These are phyloP conservation scores for Ditula angustiorana DNA, from an alignment of 2,888 invertebrate species.

Conservation along the genomic window DNA sequence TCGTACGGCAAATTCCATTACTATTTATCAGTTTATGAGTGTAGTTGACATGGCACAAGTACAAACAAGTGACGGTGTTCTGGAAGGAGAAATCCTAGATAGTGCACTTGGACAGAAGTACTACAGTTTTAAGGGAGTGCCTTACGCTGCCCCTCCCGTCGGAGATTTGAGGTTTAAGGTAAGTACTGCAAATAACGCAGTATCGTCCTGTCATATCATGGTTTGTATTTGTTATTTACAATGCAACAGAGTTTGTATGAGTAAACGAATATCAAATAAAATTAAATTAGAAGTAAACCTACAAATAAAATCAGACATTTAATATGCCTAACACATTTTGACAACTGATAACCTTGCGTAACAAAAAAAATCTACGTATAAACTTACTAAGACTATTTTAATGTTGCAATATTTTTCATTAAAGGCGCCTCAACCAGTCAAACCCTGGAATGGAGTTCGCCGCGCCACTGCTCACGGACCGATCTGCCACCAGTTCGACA, in stretches of 20 bases:
- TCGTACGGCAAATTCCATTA: background rate
- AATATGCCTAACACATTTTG: too few relatives aligned
- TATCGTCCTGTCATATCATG: too few relatives aligned
- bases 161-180: slow-evolving; percentile 73
- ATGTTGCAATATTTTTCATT: slow-evolving; percentile 33
- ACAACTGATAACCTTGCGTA: background rate
- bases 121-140: slow-evolving; percentile 61
- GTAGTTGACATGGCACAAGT: slow-evolving; percentile 14
- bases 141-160: slow-evolving; percentile 72
- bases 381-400: background rate
- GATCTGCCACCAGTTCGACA: slow-evolving; percentile 50
- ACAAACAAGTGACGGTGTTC: slow-evolving; percentile 12
- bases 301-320: too few relatives aligned
- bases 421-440: slow-evolving; percentile 56
- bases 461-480: slow-evolving; percentile 54
- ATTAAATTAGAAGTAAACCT: too few relatives aligned
- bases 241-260: too few relatives aligned
- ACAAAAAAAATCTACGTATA: background rate
- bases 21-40: background rate
- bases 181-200: too few relatives aligned
- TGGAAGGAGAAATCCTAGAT: slow-evolving; percentile 34
- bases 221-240: too few relatives aligned
- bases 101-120: slow-evolving; percentile 43
- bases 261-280: too few relatives aligned
- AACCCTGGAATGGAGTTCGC: slow-evolving; percentile 58